A percentile compares a stretch with the other conserved stretches of the same genome.
phyloP scores from a whole-genome alignment of 2,888 invertebrate species.

The Drosophila anceps region DNA sequence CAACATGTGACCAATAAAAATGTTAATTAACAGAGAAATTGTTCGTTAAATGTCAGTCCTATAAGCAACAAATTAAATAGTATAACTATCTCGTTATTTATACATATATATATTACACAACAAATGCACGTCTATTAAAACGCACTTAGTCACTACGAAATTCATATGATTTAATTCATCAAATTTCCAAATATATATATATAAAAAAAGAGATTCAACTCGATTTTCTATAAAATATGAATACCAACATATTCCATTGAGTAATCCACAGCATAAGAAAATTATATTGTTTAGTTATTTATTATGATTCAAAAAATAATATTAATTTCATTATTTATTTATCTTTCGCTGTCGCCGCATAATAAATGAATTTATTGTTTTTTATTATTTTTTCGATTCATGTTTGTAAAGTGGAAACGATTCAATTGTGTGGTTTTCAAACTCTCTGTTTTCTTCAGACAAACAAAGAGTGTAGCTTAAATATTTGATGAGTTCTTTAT shows the following conservation, averaged over 20 bases:
- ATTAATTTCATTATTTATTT: conserved; percentile 6
- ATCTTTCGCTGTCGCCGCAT: not conserved
- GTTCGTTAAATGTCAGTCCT: conserved; percentile 21
- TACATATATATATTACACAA: conserved; percentile 22
- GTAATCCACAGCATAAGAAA: not conserved
- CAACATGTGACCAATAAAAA: conserved; percentile 75
- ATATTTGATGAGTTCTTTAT: not conserved
- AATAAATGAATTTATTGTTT: conserved; percentile 3
- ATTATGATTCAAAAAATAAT: conserved; percentile 18
- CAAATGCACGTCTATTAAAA: conserved; percentile 47
- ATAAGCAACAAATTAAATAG: conserved; percentile 33
- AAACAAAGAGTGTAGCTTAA: not conserved
- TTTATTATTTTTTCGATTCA: not conserved
- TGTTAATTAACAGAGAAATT: conserved; percentile 20
- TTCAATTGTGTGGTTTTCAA: not conserved
- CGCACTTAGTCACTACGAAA: conserved; percentile 37
- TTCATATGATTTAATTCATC: conserved; percentile 6
- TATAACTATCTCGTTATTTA: conserved; percentile 8
- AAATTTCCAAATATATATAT: conserved; percentile 5
- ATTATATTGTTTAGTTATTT: conserved; percentile 11
- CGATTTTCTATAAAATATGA: not conserved
- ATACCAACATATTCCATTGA: conserved; percentile 5
- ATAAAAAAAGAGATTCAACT: not conserved
- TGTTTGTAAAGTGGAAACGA: not conserved
- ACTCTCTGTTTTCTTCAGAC: not conserved